Evolutionary conservation across 2,888 invertebrate genomes (phyloP), one percentile per base, ranked within the genome.

Genomic region (Lithophane leautieri): DNA sequence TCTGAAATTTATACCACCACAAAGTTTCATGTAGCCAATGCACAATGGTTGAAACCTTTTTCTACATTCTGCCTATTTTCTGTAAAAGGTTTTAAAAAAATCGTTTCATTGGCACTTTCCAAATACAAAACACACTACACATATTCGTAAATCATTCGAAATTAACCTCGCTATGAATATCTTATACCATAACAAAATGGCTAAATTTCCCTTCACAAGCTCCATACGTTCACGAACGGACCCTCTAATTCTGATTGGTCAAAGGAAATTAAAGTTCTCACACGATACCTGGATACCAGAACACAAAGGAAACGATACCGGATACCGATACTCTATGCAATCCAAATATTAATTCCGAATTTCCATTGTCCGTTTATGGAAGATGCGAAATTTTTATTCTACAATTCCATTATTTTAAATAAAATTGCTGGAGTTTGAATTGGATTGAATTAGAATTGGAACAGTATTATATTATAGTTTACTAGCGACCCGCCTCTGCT

Each of bases 311-410:
- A 88, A 77, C 79, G 82, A 84, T 89, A 85, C 80, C 82, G 73
- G 86, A 88, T 88, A 88, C 86, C 77, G 84, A 85, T 84, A 86
- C 73, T 77, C 80, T 42, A 78, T 79, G 79, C 78, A 87, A 79
- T 82, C 71, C 89, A 93, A 93, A 92, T 93, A 93, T 94, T 94
- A 93, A 94, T 94, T 93, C 93, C 76, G 92, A 92, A 94, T 94
- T 93, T 92, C 89, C 89, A 85, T 86, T 86, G 68, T 66, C 84
- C 83, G 85, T 84, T 87, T 88, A 89, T 88, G 87, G 86, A 71
- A 40, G 42, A 82, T 72, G 61, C 56, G 73, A 81, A 56, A 78
- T 79, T 90, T 89, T 89, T 86, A 86, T 87, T 89, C 75, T 69
- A 63, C 44, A 83, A 62, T 73, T 81, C 75, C 66, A 61, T 70